Percentiles rank a stretch among this genome's conserved stretches.
Conservation (phyloP, 2,888 invertebrate species). For the Tinea trinotella region DNA sequence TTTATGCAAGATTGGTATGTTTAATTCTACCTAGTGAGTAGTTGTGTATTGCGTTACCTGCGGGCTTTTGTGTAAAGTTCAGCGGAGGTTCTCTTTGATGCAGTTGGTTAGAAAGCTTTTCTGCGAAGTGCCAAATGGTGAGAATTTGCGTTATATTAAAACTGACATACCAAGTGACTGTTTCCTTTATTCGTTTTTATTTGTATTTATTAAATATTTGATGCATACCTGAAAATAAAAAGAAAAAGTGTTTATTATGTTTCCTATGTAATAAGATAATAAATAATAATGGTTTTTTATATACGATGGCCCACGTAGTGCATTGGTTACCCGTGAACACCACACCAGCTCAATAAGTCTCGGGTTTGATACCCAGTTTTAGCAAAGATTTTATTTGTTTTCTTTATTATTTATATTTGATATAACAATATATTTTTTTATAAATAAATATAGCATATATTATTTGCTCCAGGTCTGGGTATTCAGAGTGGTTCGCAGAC, state of each 20-base stretch:
- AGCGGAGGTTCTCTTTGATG: conserved; percentile 33
- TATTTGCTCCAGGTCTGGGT: no score
- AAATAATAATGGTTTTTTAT: no score
- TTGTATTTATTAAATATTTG: neutral
- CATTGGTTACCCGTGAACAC: no score
- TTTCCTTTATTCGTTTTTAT: neutral
- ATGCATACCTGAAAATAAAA: conserved; percentile 18
- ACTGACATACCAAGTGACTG: neutral
- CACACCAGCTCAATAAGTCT: no score
- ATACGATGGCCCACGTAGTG: no score
- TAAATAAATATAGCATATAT: no score
- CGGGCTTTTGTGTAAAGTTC: conserved; percentile 70
- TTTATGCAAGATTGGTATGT: conserved; percentile 42
- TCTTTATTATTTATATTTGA: no score
- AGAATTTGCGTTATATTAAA: conserved; percentile 23
- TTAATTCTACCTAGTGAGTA: conserved; percentile 43
- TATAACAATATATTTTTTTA: no score
- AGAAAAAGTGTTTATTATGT: neutral
- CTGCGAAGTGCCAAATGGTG: conserved; percentile 25
- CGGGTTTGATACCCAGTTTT: no score
- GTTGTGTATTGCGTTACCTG: conserved; percentile 43
- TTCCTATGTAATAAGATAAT: neutral
- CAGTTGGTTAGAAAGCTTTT: conserved; percentile 14
- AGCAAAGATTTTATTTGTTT: no score
- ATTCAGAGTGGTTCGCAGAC: no score